These are phyloP conservation scores for Unio delphinus DNA, from an alignment of 2,888 invertebrate genomes.

Conservation along the genomic window DNA sequence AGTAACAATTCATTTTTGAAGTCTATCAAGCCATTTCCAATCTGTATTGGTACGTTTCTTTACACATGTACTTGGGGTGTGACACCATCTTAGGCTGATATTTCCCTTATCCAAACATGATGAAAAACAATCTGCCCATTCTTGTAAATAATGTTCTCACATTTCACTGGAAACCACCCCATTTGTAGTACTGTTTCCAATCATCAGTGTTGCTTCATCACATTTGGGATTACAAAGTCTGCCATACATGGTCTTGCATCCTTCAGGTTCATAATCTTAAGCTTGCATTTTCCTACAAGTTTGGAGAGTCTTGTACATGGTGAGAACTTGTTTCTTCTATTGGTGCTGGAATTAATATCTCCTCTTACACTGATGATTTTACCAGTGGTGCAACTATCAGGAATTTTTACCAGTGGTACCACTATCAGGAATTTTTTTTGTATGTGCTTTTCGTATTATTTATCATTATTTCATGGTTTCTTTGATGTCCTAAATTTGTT, in stretches of 20 bases:
- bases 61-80: constrained; percentile 17
- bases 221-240: constrained; percentile 3
- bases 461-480: too few relatives aligned
- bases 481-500: too few relatives aligned
- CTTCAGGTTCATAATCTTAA: not conserved
- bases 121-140: constrained; percentile 11
- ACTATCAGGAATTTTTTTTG: not conserved
- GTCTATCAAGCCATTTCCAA: constrained; percentile 21
- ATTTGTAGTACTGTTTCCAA: constrained; percentile 5
- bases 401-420: not conserved
- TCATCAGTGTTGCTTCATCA: constrained; percentile 5
- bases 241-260: not conserved
- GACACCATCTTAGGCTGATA: constrained; percentile 13
- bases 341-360: not conserved
- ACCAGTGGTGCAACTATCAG: constrained; percentile 6
- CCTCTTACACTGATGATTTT: constrained; percentile 6
- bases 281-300: not conserved
- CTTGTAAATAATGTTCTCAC: constrained; percentile 3
- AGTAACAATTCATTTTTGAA: constrained; percentile 21
- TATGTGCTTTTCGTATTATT: not conserved
- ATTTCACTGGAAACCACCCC: constrained; percentile 4
- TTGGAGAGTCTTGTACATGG: not conserved
- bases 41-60: constrained; percentile 16
- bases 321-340: not conserved
- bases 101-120: constrained; percentile 12